Percentiles rank a stretch among this genome's conserved stretches.
phyloP scores from a whole-genome alignment of 2,797 vertebrate species.

The Enteromius viviparus region DNA sequence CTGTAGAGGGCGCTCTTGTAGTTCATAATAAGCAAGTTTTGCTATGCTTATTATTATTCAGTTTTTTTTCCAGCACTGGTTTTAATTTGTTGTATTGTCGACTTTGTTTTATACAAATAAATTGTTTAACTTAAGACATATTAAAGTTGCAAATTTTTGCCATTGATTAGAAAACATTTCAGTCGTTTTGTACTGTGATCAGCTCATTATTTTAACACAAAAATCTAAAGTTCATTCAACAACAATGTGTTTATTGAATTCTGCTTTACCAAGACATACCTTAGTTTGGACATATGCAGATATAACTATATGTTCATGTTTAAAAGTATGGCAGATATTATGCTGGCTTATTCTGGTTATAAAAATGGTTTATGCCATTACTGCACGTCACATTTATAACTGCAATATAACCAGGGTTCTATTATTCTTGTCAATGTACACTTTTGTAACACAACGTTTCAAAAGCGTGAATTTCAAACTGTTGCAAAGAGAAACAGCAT shows the following conservation, averaged over 20 bases:
- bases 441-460: background rate
- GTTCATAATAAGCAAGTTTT: background rate
- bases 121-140: background rate
- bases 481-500: background rate
- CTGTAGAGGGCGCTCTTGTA: constrained; percentile 7
- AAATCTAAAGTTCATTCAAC: background rate
- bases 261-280: background rate
- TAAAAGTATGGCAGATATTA: background rate
- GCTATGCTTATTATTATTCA: background rate
- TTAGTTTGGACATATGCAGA: background rate
- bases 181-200: background rate
- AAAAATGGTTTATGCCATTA: background rate
- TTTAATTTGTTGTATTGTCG: background rate
- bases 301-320: background rate
- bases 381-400: background rate
- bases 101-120: background rate
- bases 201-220: background rate
- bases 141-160: background rate
- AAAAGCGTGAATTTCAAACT: background rate
- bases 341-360: background rate
- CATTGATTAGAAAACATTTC: background rate
- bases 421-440: background rate
- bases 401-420: background rate
- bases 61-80: background rate
- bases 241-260: background rate